phyloP scores from a whole-genome alignment of 2,113 vertebrate genomes.

The Crocuta crocuta region DNA sequence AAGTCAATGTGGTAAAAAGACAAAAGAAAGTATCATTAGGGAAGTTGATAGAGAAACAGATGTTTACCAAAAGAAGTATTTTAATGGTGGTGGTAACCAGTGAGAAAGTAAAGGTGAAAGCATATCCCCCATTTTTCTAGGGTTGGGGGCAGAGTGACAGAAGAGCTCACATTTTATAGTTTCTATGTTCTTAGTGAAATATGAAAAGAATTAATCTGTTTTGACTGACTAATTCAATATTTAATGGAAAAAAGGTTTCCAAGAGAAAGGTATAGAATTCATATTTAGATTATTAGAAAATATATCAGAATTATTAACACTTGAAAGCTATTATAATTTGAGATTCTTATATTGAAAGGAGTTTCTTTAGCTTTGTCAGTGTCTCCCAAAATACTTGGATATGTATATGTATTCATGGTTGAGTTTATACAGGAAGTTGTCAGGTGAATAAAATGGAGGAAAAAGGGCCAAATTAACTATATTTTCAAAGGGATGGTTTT shows the following conservation, averaged over 20 bases:
- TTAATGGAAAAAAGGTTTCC: not conserved
- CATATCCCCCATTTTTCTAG: not conserved
- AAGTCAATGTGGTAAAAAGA: not conserved
- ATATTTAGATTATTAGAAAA: not conserved
- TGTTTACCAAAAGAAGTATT: not conserved
- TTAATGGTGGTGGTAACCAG: not conserved
- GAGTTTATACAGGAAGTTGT: not conserved
- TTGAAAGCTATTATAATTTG: not conserved
- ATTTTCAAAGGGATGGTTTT: not conserved
- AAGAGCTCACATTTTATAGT: not conserved
- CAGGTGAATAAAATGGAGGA: not conserved
- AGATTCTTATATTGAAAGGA: not conserved
- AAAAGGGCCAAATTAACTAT: not conserved
- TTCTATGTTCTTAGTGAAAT: not conserved
- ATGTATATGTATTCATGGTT: not conserved
- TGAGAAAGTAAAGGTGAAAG: not conserved
- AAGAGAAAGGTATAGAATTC: not conserved
- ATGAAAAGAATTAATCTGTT: not conserved
- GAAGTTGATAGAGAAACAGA: not conserved
- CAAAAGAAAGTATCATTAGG: not conserved
- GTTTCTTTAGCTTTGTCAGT: not conserved
- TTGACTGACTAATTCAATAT: not conserved
- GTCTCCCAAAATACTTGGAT: not conserved
- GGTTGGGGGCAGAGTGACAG: not conserved
- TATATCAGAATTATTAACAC: not conserved